Percentiles rank a stretch among this genome's conserved stretches.
These are phyloP conservation scores for Oscheius sp. DNA, from an alignment of 1,140 invertebrate species.

Conservation along the genomic window DNA sequence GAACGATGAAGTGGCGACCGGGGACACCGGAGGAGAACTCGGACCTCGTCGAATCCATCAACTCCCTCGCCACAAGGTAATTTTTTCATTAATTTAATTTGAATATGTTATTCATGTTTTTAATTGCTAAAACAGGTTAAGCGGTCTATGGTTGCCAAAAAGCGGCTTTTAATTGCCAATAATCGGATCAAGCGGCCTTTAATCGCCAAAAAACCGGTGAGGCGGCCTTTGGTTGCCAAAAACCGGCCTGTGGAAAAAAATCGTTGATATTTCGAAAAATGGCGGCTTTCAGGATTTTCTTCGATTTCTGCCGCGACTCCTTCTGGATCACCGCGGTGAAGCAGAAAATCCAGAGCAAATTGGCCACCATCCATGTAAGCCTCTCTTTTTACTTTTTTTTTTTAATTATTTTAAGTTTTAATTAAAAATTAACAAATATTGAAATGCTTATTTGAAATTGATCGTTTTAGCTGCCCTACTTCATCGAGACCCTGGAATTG, in stretches of 20 bases:
- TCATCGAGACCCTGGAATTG: slow-evolving; percentile 79
- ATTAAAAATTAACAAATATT: neutral
- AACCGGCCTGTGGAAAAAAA: no score
- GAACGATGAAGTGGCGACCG: slow-evolving; percentile 36
- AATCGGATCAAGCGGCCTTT: neutral
- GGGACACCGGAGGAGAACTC: slow-evolving; percentile 11
- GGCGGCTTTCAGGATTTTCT: slow-evolving; percentile 71
- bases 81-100: neutral
- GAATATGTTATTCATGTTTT: neutral
- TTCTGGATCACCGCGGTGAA: slow-evolving; percentile 67
- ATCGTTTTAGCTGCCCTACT: slow-evolving; percentile 72
- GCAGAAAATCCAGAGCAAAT: slow-evolving; percentile 79
- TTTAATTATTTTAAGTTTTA: neutral
- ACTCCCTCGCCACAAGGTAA: slow-evolving; percentile 15
- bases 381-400: neutral
- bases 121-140: neutral
- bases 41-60: slow-evolving; percentile 27
- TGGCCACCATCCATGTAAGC: slow-evolving; percentile 75
- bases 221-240: no score
- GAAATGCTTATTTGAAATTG: neutral
- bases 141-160: no score
- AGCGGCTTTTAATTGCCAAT: no score
- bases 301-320: slow-evolving; percentile 73
- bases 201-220: neutral
- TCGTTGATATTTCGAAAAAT: no score